Percentiles rank a stretch among this genome's conserved stretches.
phyloP scores from a whole-genome alignment of 2,888 invertebrate species.

The Apotomis betuletana region DNA sequence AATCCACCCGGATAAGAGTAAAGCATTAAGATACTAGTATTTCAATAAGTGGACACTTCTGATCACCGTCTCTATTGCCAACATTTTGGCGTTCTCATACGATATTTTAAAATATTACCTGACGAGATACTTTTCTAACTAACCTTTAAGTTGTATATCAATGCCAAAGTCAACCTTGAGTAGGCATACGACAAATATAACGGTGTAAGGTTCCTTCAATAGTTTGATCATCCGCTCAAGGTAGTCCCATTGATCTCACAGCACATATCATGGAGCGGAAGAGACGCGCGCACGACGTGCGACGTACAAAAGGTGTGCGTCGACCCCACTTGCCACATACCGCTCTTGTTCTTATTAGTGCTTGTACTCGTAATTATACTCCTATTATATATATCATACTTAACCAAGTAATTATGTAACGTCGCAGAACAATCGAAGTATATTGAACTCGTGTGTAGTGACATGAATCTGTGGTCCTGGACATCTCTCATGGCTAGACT shows the following conservation, averaged over 20 bases:
- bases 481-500: too few relatives aligned
- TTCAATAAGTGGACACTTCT: too few relatives aligned
- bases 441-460: too few relatives aligned
- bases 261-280: neutral
- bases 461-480: too few relatives aligned
- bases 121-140: neutral
- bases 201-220: neutral
- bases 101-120: too few relatives aligned
- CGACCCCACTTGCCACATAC: neutral
- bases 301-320: slow-evolving; percentile 1
- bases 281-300: neutral
- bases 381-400: too few relatives aligned
- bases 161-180: neutral
- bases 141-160: neutral
- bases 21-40: too few relatives aligned
- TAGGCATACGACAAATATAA: neutral
- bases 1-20: too few relatives aligned
- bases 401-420: too few relatives aligned
- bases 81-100: too few relatives aligned
- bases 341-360: neutral
- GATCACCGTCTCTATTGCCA: too few relatives aligned
- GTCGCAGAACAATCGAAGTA: too few relatives aligned
- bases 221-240: neutral
- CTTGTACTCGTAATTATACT: neutral
- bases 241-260: neutral